Percentiles rank a stretch among this genome's conserved stretches.
Conservation (phyloP, 1,140 invertebrate genomes). For the Olivierus martensii region DNA sequence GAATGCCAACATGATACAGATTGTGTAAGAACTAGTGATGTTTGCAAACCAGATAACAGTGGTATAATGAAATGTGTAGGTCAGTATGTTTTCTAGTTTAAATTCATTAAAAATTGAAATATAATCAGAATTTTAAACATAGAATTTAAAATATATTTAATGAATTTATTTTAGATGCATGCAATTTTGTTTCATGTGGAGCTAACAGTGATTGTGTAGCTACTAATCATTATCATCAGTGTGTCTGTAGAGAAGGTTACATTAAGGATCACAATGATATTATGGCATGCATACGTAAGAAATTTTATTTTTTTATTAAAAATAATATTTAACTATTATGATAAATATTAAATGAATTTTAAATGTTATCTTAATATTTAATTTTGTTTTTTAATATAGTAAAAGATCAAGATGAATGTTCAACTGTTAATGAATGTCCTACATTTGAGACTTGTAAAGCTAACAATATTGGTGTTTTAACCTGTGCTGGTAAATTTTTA, state of each 20-base stretch:
- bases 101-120: neutral
- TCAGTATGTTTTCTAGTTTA: neutral
- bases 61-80: constrained; percentile 19
- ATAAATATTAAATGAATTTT: too few relatives aligned
- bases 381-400: neutral
- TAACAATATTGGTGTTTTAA: constrained; percentile 67
- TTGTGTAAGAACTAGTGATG: constrained; percentile 15
- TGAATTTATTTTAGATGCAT: constrained; percentile 13
- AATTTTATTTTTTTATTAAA: too few relatives aligned
- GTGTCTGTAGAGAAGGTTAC: constrained; percentile 9
- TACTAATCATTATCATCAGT: constrained; percentile 13
- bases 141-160: too few relatives aligned
- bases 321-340: too few relatives aligned
- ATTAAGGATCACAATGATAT: constrained; percentile 14
- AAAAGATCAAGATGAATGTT: constrained; percentile 16
- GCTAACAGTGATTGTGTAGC: constrained; percentile 12
- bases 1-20: constrained; percentile 19
- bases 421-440: constrained; percentile 16
- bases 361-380: neutral
- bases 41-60: constrained; percentile 19
- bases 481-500: constrained; percentile 41
- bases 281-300: constrained; percentile 14
- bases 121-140: too few relatives aligned
- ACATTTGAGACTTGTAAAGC: constrained; percentile 41
- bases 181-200: constrained; percentile 18